phyloP scores from a whole-genome alignment of 2,888 invertebrate genomes.

The Leptarthrus brevirostris region DNA sequence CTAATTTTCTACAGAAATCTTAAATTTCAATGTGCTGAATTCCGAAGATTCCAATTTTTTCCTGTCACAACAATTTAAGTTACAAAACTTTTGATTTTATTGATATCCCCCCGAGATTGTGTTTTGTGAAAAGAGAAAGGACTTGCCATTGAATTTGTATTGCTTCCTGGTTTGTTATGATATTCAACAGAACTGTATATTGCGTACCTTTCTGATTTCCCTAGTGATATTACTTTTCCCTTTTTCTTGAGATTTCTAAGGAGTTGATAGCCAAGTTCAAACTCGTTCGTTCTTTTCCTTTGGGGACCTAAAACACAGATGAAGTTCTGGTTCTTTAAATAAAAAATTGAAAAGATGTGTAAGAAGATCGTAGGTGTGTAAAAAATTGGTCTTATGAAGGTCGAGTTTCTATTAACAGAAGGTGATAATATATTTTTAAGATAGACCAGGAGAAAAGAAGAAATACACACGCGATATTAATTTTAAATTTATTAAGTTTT shows the following conservation, averaged over 20 bases:
- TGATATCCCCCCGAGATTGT: neutral
- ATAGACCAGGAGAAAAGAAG: too few species aligned
- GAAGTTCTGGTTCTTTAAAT: neutral
- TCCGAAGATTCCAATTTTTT: too few species aligned
- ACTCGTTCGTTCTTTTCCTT: neutral
- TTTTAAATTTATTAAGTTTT: too few species aligned
- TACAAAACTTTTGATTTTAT: neutral
- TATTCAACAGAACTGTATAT: neutral
- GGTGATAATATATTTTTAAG: too few species aligned
- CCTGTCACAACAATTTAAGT: neutral
- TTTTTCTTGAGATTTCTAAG: neutral
- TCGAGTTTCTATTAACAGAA: too few species aligned
- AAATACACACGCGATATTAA: too few species aligned
- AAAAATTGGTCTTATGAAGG: too few species aligned
- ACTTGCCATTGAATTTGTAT: neutral
- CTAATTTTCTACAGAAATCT: too few species aligned
- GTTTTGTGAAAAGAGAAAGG: neutral
- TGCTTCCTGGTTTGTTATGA: slow-evolving; percentile 2
- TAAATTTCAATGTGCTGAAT: too few species aligned
- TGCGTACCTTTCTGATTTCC: slow-evolving; percentile 29
- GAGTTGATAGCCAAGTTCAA: neutral
- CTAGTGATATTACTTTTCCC: slow-evolving; percentile 15
- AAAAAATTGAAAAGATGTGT: too few species aligned
- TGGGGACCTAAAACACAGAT: neutral
- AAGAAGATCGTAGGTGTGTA: too few species aligned